Conservation (phyloP, 2,888 invertebrate species). For the Parnassius mnemosyne region DNA sequence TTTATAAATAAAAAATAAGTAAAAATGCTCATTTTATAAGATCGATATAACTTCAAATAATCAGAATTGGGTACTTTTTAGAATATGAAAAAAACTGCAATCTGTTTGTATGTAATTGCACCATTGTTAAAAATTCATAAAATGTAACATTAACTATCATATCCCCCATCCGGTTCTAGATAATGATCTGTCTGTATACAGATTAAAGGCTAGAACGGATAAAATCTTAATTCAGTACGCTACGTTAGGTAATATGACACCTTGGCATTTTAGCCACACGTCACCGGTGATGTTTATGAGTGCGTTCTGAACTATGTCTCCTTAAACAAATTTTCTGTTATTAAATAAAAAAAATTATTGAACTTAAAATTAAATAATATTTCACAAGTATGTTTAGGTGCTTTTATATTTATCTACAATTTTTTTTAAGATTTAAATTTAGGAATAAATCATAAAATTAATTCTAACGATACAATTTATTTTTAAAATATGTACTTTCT, state of each 20-base stretch:
- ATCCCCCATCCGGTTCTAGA: no score
- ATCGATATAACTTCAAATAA: no score
- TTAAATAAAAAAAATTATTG: background rate
- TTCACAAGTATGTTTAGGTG: background rate
- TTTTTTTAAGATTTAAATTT: no score
- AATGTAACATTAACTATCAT: no score
- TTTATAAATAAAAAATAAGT: no score
- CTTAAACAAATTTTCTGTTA: background rate
- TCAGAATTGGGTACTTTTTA: no score
- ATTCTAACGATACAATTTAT: background rate
- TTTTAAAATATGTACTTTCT: background rate
- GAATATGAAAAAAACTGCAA: no score
- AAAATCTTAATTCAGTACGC: conserved; percentile 5
- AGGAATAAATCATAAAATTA: background rate
- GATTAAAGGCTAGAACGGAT: no score
- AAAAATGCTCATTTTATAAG: no score
- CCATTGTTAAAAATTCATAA: no score
- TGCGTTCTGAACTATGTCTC: conserved; percentile 42
- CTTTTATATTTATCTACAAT: background rate
- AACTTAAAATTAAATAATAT: background rate
- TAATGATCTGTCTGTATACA: no score
- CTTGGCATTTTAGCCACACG: conserved; percentile 49
- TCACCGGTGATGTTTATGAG: conserved; percentile 61
- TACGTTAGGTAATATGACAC: conserved; percentile 10
- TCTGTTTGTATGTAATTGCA: no score